Evolutionary conservation across 2,113 vertebrate genomes (phyloP), one percentile per base, ranked within the genome.

Genomic region (Blennius ocellaris): DNA sequence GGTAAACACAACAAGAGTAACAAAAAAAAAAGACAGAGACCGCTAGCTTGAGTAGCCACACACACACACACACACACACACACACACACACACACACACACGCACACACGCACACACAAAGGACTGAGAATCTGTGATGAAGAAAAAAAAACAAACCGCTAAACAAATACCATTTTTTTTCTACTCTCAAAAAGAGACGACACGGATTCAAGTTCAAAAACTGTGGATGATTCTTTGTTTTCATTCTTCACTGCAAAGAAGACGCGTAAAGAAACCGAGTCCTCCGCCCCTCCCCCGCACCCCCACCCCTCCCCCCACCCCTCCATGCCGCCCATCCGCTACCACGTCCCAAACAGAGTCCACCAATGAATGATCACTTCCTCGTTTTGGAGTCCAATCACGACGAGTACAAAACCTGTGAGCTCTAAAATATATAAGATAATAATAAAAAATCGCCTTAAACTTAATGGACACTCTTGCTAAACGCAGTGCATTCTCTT

Each of bases 401-500:
- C 83, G 48, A 91, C 43, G 68, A 90, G 87, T 83, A 88, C 80
- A 87, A 47, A 90, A 96, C 96, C 97, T 96, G 95, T 94, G 96
- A 98, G 96, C 95, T 98, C 96, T 30, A 30, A 30, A 30, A 30
- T n/a, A n/a, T n/a, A n/a, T n/a, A n/a, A n/a, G n/a, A 30, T 2
- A 30, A 30, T 2, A 30, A 30, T 2, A 56, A 95, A 97, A 97
- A 96, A 96, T 95, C 96, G 97, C 97, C 97, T 99, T 99, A 99
- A 98, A 95, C 83, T 81, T 95, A 95, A 95, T 69, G 94, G 96
- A 98, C 96, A 97, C 96, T 97, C 95, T 96, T 94, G 82, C 95
- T n/a, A n/a, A 95, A 85, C 85, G 93, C 96, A 96, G 96, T 97
- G 96, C 95, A 95, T 97, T 90, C 72, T 83, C 38, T 64, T 72